Evolutionary conservation across 2,888 invertebrate species (phyloP).

Genomic region (Eledona agricola): DNA sequence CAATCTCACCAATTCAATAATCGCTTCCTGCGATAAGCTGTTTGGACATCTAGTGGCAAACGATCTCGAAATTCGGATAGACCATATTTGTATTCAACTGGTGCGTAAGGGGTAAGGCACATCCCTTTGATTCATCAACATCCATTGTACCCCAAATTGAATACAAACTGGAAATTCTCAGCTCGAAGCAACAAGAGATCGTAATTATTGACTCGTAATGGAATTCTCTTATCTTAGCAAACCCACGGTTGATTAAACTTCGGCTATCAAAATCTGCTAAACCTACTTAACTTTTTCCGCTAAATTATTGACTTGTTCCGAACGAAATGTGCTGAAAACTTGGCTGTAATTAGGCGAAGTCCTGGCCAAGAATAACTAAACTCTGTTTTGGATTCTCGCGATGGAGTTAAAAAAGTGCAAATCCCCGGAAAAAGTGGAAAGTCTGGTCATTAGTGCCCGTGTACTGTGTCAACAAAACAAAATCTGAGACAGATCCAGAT

Average conservation of each 20-base stretch:
- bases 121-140: slow-evolving; percentile 59
- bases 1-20: slow-evolving; percentile 4
- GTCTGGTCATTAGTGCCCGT: slow-evolving; percentile 42
- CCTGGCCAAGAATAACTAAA: slow-evolving; percentile 40
- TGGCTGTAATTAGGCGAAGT: slow-evolving; percentile 41
- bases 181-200: slow-evolving; percentile 55
- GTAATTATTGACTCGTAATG: slow-evolving; percentile 57
- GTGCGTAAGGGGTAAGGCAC: slow-evolving; percentile 51
- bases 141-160: slow-evolving; percentile 58
- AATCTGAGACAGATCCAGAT: slow-evolving; percentile 6
- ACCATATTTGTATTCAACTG: slow-evolving; percentile 50
- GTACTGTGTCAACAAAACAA: slow-evolving; percentile 40
- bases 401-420: slow-evolving; percentile 35
- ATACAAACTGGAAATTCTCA: slow-evolving; percentile 59
- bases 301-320: background rate
- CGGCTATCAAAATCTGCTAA: slow-evolving; percentile 38
- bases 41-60: slow-evolving; percentile 8
- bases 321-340: slow-evolving; percentile 37
- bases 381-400: slow-evolving; percentile 22
- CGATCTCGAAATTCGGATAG: slow-evolving; percentile 29
- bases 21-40: slow-evolving; percentile 2
- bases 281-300: too few relatives aligned
- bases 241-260: slow-evolving; percentile 41
- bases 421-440: slow-evolving; percentile 38
- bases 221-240: slow-evolving; percentile 50